Evolutionary conservation across 2,797 vertebrate genomes (phyloP), one percentile per base, ranked within the genome.

Genomic region (Myoxocephalus aenaeus): DNA sequence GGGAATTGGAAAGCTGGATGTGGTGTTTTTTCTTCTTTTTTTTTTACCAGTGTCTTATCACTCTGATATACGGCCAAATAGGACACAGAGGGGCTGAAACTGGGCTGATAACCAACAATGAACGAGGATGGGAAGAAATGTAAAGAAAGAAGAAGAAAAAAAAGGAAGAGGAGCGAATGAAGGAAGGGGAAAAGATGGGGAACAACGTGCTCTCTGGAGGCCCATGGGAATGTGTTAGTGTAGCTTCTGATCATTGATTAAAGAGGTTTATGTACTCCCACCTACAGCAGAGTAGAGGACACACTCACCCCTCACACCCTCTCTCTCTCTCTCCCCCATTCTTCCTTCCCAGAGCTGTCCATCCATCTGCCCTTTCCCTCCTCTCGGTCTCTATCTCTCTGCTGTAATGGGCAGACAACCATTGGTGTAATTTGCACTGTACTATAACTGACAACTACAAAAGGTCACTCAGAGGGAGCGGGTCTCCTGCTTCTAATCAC

Each of bases 201-300:
- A 69, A 62, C 58, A 71, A 50, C 48, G 48, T 84, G 69, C 59
- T 91, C 78, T 75, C 14, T 74, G 67, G 79, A 81, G 87, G 46
- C 89, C 82, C 82, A 40, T 42, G 75, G 82, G 85, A 88, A 63
- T 50, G 63, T 78, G 78, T 87, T 79, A 87, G 81, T 81, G 73
- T 77, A 82, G 87, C 78, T 54, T 87, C 80, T 91, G 89, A 93
- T 93, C 90, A 92, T 88, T 95, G 93, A 95, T 95, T 94, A 94
- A 91, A 92, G 82, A 87, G 83, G 74, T 92, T 86, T 86, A 90
- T 91, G 84, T 91, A 92, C 90, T 89, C 86, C 83, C 87, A 85
- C 84, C 88, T 83, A 88, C 79, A 82, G 84, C 70, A 76, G 67
- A n/a, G 25, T 79, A 82, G 87, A 92, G 85, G 88, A 93, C 78